A percentile compares a stretch with the other conserved stretches of the same genome.
phyloP scores from a whole-genome alignment of 2,797 vertebrate species.

The Carcharodon carcharias region DNA sequence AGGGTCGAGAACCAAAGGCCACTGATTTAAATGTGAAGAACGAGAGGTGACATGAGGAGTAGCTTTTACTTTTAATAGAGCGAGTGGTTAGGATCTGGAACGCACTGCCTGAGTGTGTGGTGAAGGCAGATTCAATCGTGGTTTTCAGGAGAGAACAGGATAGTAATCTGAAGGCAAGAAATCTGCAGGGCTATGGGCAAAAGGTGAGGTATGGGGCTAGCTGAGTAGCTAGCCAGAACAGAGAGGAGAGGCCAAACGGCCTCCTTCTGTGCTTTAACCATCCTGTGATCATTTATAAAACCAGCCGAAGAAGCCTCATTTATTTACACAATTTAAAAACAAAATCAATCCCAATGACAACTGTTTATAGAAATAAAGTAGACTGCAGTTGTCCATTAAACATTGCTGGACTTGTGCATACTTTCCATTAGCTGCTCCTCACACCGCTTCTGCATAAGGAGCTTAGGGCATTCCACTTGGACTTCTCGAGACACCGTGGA shows the following conservation, averaged over 20 bases:
- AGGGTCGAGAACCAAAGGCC: neutral
- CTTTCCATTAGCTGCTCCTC: conserved; percentile 37
- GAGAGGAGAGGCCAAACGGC: neutral
- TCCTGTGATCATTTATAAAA: neutral
- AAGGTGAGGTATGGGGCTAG: neutral
- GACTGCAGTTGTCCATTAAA: neutral
- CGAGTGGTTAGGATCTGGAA: neutral
- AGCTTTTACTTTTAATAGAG: neutral
- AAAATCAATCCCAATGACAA: neutral
- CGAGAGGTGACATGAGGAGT: too few relatives aligned
- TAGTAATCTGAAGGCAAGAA: neutral
- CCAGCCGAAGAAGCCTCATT: neutral
- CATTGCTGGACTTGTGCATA: neutral
- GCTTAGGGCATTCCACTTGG: conserved; percentile 13
- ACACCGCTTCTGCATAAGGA: conserved; percentile 22
- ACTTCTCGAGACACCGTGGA: conserved; percentile 15
- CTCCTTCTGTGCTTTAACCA: neutral
- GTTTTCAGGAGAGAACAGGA: neutral
- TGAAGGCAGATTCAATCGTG: too few relatives aligned
- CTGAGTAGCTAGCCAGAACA: neutral
- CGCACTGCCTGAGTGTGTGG: neutral
- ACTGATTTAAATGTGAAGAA: neutral
- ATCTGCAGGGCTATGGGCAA: neutral
- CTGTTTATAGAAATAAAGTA: too few relatives aligned
- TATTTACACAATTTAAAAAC: neutral